These are phyloP conservation scores for Acipenser ruthenus DNA, from an alignment of 2,797 vertebrate genomes.

Conservation along the genomic window DNA sequence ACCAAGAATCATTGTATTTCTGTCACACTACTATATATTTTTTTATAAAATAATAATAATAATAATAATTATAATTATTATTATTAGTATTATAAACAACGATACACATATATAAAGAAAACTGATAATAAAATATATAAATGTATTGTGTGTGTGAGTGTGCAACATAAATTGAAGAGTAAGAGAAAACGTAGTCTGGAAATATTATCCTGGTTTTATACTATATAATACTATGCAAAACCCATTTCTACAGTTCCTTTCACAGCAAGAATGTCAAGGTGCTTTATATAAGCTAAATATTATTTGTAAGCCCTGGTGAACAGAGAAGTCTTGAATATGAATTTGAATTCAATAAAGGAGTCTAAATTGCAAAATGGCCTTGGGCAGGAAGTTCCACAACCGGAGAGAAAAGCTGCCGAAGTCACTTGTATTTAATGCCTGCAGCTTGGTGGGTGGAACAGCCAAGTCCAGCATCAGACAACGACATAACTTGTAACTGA, in stretches of 20 bases:
- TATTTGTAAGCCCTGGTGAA: slow-evolving; percentile 53
- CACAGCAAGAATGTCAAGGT: slow-evolving; percentile 43
- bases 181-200: no score
- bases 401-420: slow-evolving; percentile 43
- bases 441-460: background rate
- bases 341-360: slow-evolving; percentile 46
- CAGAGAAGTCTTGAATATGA: slow-evolving; percentile 31
- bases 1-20: no score
- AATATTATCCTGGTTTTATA: slow-evolving; percentile 34
- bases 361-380: slow-evolving; percentile 51
- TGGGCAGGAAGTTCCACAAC: slow-evolving; percentile 47
- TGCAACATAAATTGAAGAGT: no score
- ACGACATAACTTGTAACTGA: no score
- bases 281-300: slow-evolving; percentile 61
- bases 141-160: no score
- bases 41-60: no score
- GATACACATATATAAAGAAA: no score
- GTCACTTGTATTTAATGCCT: slow-evolving; percentile 18
- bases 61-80: no score
- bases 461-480: no score
- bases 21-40: no score
- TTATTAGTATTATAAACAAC: no score
- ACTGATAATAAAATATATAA: no score
- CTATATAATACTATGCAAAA: slow-evolving; percentile 35
- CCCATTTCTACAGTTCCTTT: slow-evolving; percentile 39